Conservation (phyloP, 2,888 invertebrate species). For the Noctua comes region DNA sequence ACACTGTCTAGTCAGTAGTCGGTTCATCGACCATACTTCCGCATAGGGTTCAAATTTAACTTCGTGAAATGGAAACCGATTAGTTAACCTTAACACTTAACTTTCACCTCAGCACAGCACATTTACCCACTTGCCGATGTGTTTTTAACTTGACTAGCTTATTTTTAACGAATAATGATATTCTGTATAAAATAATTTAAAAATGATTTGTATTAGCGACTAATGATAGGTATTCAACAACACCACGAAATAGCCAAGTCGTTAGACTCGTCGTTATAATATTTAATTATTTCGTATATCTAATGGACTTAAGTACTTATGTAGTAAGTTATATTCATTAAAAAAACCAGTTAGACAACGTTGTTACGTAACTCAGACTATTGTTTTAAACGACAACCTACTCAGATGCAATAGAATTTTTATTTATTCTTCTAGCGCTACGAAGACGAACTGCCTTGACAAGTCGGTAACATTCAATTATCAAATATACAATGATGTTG, state of each 20-base stretch:
- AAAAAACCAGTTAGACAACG: slow-evolving; percentile 46
- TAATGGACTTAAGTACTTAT: slow-evolving; percentile 2
- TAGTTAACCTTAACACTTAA: slow-evolving; percentile 33
- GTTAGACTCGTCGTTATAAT: slow-evolving; percentile 14
- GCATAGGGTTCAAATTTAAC: slow-evolving; percentile 56
- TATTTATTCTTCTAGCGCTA: slow-evolving; percentile 29
- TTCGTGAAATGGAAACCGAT: slow-evolving; percentile 44
- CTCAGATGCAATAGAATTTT: slow-evolving; percentile 20
- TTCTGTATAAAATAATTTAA: background rate
- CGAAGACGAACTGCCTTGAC: slow-evolving; percentile 23
- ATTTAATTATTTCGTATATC: slow-evolving; percentile 16
- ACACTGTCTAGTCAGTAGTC: slow-evolving; percentile 61
- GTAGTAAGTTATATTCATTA: slow-evolving; percentile 24
- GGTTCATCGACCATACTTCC: slow-evolving; percentile 74
- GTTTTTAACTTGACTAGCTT: background rate
- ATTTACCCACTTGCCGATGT: background rate
- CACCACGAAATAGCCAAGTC: slow-evolving; percentile 15
- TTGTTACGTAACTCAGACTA: slow-evolving; percentile 43
- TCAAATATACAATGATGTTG: slow-evolving; percentile 48
- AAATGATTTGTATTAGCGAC: background rate
- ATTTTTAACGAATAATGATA: background rate
- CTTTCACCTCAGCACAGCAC: slow-evolving; percentile 28
- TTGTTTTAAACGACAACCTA: slow-evolving; percentile 44
- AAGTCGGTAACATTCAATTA: slow-evolving; percentile 56
- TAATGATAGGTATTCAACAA: slow-evolving; percentile 17